These are phyloP conservation scores for Paedocypris sp. DNA, from an alignment of 2,113 vertebrate genomes.

Conservation along the genomic window DNA sequence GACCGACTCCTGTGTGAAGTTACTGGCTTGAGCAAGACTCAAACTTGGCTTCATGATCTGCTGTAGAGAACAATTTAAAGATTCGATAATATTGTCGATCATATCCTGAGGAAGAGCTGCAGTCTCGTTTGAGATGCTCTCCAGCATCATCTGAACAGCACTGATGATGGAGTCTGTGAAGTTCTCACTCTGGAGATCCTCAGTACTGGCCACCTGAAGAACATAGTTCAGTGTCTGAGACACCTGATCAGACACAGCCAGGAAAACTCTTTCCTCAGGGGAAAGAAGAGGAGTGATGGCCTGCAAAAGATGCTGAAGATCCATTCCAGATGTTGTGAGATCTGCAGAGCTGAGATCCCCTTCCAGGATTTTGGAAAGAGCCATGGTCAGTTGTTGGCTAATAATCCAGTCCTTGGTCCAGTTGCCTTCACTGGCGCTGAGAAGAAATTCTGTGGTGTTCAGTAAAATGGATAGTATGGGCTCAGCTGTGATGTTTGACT, in stretches of 20 bases:
- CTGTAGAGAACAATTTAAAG: slow-evolving; percentile 37
- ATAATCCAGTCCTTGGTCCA: slow-evolving; percentile 42
- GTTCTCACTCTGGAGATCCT: slow-evolving; percentile 42
- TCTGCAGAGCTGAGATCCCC: slow-evolving; percentile 38
- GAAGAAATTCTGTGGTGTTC: slow-evolving; percentile 41
- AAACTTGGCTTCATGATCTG: slow-evolving; percentile 36
- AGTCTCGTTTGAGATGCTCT: slow-evolving; percentile 1
- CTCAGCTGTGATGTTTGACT: slow-evolving; percentile 37
- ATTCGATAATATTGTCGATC: slow-evolving; percentile 34
- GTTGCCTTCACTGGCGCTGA: slow-evolving; percentile 44
- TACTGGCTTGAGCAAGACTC: slow-evolving; percentile 31
- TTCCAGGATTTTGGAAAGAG: slow-evolving; percentile 40
- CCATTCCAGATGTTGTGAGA: slow-evolving; percentile 26
- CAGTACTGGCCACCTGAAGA: slow-evolving; percentile 35
- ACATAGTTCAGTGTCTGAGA: slow-evolving; percentile 42
- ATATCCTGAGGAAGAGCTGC: slow-evolving; percentile 8
- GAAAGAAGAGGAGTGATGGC: slow-evolving; percentile 26
- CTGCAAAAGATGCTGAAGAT: slow-evolving; percentile 43
- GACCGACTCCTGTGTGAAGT: slow-evolving; percentile 39
- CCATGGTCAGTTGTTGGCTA: slow-evolving; percentile 33
- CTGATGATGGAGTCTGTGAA: slow-evolving; percentile 42
- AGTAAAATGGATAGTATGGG: slow-evolving; percentile 41
- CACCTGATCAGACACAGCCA: slow-evolving; percentile 37
- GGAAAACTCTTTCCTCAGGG: slow-evolving; percentile 34
- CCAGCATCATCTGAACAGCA: slow-evolving; percentile 27